Percentiles rank a stretch among this genome's conserved stretches.
phyloP scores from a whole-genome alignment of 1,140 invertebrate species.

The Drosophila dunni region DNA sequence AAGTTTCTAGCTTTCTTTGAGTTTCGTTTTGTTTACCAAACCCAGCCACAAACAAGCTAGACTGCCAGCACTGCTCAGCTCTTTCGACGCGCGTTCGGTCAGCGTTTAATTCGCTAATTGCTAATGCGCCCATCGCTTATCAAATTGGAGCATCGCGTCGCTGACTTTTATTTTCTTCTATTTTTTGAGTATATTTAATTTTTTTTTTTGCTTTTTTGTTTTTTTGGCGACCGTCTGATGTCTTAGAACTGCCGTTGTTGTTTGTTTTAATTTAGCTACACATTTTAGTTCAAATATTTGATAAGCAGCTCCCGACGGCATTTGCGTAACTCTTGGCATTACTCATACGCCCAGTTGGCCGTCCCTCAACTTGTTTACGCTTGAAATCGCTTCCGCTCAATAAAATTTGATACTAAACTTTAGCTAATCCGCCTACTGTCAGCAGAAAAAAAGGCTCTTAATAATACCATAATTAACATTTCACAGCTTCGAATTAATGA shows the following conservation, averaged over 20 bases:
- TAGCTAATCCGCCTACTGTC: too few relatives aligned
- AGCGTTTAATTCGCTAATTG: constrained; percentile 81
- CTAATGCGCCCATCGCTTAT: constrained; percentile 75
- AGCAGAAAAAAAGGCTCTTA: not conserved
- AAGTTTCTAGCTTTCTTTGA: too few relatives aligned
- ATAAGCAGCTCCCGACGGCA: constrained; percentile 57
- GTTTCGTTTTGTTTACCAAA: too few relatives aligned
- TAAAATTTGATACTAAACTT: constrained; percentile 26
- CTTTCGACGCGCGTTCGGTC: not conserved
- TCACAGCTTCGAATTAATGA: constrained; percentile 20
- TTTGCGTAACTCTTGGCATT: constrained; percentile 69
- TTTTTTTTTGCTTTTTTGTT: constrained; percentile 6
- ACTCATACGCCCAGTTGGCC: constrained; percentile 65
- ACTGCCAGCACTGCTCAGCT: too few relatives aligned
- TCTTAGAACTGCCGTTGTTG: constrained; percentile 41
- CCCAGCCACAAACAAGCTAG: too few relatives aligned
- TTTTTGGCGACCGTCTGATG: constrained; percentile 51
- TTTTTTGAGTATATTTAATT: constrained; percentile 34
- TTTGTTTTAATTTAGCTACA: constrained; percentile 76
- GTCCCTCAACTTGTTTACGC: constrained; percentile 49
- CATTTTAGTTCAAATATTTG: constrained; percentile 80
- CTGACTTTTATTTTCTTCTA: constrained; percentile 52
- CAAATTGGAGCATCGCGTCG: constrained; percentile 77
- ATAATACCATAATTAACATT: constrained; percentile 25
- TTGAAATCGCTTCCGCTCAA: constrained; percentile 61